These are phyloP conservation scores for Periplaneta americana DNA, from an alignment of 1,140 invertebrate species.

Conservation along the genomic window DNA sequence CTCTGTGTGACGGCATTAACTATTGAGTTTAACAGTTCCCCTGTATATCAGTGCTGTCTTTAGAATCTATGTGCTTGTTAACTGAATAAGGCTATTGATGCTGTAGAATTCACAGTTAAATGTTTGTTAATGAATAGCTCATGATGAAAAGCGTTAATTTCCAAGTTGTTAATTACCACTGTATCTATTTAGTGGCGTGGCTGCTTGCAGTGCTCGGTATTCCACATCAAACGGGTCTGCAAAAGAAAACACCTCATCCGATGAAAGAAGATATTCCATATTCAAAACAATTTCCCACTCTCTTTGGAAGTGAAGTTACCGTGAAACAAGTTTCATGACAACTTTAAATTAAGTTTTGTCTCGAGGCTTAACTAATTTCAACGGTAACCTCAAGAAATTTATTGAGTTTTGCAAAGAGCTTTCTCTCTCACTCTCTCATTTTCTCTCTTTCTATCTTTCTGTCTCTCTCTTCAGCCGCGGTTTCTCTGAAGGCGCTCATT, in stretches of 20 bases:
- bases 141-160: constrained; percentile 5
- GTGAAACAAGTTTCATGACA: background rate
- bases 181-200: background rate
- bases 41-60: background rate
- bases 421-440: no score
- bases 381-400: background rate
- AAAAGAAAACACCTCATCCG: background rate
- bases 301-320: background rate
- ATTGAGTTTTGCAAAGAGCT: no score
- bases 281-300: background rate
- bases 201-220: background rate
- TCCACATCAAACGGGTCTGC: background rate
- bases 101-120: constrained; percentile 8
- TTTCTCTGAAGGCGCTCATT: no score
- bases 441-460: background rate
- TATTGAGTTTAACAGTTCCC: background rate
- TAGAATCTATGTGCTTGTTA: background rate
- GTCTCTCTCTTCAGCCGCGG: no score
- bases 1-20: background rate
- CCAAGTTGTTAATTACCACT: constrained; percentile 4
- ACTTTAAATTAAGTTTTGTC: background rate
- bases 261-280: background rate
- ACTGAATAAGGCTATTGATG: constrained; percentile 1
- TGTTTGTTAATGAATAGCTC: background rate
- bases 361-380: background rate